Evolutionary conservation across 2,797 vertebrate species (phyloP).

Genomic region (Bucorvus abyssinicus): DNA sequence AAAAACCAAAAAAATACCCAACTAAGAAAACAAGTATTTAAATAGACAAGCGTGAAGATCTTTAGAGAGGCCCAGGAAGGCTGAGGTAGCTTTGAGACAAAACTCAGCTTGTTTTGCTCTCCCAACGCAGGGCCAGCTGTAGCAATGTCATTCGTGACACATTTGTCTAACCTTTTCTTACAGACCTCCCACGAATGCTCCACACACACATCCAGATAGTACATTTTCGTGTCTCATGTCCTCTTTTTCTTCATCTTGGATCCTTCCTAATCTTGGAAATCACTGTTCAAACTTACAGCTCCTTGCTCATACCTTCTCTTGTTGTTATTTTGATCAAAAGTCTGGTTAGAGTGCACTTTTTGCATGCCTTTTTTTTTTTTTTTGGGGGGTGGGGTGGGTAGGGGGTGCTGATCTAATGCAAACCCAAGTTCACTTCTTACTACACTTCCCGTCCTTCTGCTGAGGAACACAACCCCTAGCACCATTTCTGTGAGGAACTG

Average conservation of each 20-base stretch:
- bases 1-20: not conserved
- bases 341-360: not conserved
- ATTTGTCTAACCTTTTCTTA: not conserved
- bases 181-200: not conserved
- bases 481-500: not conserved
- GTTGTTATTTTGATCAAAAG: not conserved
- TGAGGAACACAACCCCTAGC: not conserved
- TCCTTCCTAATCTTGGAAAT: conserved; percentile 3
- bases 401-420: not conserved
- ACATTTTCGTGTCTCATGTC: not conserved
- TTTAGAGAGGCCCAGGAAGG: not conserved
- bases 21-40: not conserved
- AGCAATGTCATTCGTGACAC: not conserved
- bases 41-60: not conserved
- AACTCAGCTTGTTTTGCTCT: not conserved
- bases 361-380: not conserved
- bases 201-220: not conserved
- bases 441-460: not conserved
- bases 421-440: not conserved
- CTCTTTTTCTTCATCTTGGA: not conserved
- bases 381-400: too few species aligned
- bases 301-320: not conserved
- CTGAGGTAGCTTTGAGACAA: not conserved
- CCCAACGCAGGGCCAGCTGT: not conserved
- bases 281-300: not conserved